These are phyloP conservation scores for Scortum barcoo DNA, from an alignment of 2,113 vertebrate genomes.

Conservation along the genomic window DNA sequence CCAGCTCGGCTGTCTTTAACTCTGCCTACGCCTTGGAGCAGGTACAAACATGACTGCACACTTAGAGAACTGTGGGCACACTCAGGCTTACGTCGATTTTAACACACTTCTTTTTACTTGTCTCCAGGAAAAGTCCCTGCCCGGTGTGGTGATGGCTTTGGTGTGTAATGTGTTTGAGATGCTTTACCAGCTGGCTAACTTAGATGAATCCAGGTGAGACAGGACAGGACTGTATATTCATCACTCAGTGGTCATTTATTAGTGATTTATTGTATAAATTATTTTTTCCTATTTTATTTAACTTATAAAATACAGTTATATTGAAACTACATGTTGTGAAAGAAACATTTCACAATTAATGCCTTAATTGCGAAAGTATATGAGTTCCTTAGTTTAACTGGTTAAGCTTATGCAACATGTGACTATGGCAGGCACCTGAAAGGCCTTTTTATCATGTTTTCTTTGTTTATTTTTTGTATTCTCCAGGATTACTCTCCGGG, in stretches of 20 bases:
- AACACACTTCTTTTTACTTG: conserved; percentile 38
- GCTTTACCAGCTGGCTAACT: conserved; percentile 98
- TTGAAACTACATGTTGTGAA: not conserved
- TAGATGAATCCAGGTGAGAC: conserved; percentile 94
- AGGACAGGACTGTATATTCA: not conserved
- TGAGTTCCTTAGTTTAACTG: not conserved
- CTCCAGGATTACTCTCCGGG: conserved; percentile 93
- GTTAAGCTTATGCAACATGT: not conserved
- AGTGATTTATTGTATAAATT: no score
- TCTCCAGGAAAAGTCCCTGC: conserved; percentile 95
- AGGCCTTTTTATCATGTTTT: not conserved
- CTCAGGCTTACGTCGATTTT: not conserved
- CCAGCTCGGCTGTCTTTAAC: conserved; percentile 90
- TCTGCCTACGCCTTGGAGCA: conserved; percentile 97
- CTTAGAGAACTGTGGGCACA: not conserved
- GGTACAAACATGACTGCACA: conserved; percentile 57
- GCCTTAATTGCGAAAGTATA: not conserved
- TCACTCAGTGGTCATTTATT: not conserved
- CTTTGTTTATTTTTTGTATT: not conserved
- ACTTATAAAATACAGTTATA: not conserved
- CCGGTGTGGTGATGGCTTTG: conserved; percentile 98
- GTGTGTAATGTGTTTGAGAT: conserved; percentile 99
- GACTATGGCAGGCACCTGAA: not conserved
- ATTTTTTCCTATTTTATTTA: no score
- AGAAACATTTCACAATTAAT: not conserved